phyloP scores from a whole-genome alignment of 1,140 invertebrate genomes.

The Scaptomyza montana region DNA sequence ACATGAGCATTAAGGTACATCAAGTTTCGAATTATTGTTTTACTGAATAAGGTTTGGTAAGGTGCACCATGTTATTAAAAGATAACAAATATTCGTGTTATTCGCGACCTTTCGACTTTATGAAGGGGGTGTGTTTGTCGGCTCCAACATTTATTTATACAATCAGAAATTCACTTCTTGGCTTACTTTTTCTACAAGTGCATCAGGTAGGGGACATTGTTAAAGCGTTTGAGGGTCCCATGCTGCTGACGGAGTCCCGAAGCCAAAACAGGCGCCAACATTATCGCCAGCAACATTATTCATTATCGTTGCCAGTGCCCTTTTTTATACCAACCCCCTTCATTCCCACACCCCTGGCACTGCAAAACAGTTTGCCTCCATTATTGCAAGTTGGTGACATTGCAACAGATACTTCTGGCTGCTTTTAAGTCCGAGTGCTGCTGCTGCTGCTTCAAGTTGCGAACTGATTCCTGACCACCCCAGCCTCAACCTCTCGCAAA shows the following conservation, averaged over 20 bases:
- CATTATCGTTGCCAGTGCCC: conserved; percentile 60
- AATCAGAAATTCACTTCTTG: no score
- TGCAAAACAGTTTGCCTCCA: conserved; percentile 11
- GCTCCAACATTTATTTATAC: no score
- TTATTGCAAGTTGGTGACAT: conserved; percentile 72
- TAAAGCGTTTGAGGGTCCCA: not conserved
- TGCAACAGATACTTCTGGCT: conserved; percentile 68
- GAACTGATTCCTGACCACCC: conserved; percentile 5
- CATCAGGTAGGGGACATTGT: not conserved
- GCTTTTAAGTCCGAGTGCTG: conserved; percentile 12
- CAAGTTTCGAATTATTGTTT: no score
- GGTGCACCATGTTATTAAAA: no score
- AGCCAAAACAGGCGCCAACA: conserved; percentile 61
- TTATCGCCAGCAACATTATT: conserved; percentile 76
- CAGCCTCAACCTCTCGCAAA: not conserved
- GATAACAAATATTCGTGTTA: no score
- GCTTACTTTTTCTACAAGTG: not conserved
- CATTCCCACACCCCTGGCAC: not conserved
- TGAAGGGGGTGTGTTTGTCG: no score
- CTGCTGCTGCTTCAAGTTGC: conserved; percentile 58
- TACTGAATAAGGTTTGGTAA: no score
- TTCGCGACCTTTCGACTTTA: no score
- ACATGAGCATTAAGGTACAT: no score
- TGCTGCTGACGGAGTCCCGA: conserved; percentile 47
- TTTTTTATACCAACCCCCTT: no score